These are phyloP conservation scores for Muricea muricata DNA, from an alignment of 92 coral and sea anemone genomes.

Conservation along the genomic window DNA sequence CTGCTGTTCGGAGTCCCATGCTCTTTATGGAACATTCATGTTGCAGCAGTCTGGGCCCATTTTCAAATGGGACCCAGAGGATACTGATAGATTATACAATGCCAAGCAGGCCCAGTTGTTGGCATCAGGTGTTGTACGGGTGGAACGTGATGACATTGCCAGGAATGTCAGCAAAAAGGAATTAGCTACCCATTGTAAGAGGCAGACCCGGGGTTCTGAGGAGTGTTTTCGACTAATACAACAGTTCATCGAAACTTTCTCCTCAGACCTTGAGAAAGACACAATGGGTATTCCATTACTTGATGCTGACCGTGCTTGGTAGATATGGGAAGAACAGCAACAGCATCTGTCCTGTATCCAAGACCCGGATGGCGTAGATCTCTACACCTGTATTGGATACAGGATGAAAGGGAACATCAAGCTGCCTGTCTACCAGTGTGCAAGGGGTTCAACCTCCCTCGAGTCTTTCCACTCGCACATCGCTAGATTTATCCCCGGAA, in stretches of 20 bases:
- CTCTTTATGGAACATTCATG: conserved; percentile 50
- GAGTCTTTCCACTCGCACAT: conserved; percentile 71
- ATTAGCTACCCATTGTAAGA: conserved; percentile 61
- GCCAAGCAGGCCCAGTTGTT: neutral
- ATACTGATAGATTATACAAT: neutral
- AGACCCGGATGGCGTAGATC: neutral
- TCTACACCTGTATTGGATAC: neutral
- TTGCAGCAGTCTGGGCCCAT: conserved; percentile 57
- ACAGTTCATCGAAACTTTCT: neutral
- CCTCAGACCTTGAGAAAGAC: conserved; percentile 2
- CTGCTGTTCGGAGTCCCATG: conserved; percentile 58
- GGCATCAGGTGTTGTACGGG: neutral
- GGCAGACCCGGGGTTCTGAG: conserved; percentile 52
- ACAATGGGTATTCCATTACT: conserved; percentile 34
- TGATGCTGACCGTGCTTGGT: neutral
- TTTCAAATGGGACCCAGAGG: conserved; percentile 15
- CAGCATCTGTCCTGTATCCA: neutral
- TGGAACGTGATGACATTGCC: too few species aligned
- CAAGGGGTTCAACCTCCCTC: conserved; percentile 65
- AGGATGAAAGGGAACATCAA: conserved; percentile 10
- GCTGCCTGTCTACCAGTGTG: conserved; percentile 60
- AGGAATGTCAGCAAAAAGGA: neutral
- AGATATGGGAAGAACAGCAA: neutral
- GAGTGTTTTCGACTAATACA: neutral
- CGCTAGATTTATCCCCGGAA: conserved; percentile 58